Percentiles rank a stretch among this genome's conserved stretches.
Evolutionary conservation across 2,888 invertebrate species (phyloP).

Genomic region (Schrankia costaestrigalis): DNA sequence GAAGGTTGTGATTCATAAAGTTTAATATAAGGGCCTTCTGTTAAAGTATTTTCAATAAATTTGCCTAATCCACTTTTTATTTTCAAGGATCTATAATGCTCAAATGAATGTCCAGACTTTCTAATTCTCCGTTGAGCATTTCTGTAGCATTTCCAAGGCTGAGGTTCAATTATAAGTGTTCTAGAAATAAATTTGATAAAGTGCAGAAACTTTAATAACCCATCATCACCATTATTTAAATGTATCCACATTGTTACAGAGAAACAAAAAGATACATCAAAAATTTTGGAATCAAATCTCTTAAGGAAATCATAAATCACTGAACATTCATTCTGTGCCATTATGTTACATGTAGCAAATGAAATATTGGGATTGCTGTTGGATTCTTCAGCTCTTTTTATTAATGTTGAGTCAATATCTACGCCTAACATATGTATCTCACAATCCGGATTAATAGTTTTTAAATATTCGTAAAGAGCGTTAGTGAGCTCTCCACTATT

Average conservation of each 20-base stretch:
- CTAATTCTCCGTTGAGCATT: constrained; percentile 87
- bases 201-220: constrained; percentile 82
- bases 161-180: constrained; percentile 88
- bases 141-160: constrained; percentile 92
- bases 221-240: constrained; percentile 89
- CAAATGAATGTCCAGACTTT: constrained; percentile 82
- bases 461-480: constrained; percentile 77
- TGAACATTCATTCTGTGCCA: constrained; percentile 57
- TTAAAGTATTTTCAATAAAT: constrained; percentile 81
- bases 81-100: constrained; percentile 79
- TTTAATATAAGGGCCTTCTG: constrained; percentile 68
- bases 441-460: constrained; percentile 51
- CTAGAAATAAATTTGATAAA: constrained; percentile 76
- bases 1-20: constrained; percentile 81
- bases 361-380: constrained; percentile 68
- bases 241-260: constrained; percentile 96
- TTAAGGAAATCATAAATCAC: constrained; percentile 72
- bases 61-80: constrained; percentile 82
- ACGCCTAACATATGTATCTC: constrained; percentile 82
- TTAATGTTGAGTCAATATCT: constrained; percentile 87
- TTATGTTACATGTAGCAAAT: constrained; percentile 83
- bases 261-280: constrained; percentile 88
- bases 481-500: constrained; percentile 89
- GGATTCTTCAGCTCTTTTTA: constrained; percentile 82
- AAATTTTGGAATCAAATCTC: constrained; percentile 60